Percentiles rank a stretch among this genome's conserved stretches.
phyloP scores from a whole-genome alignment of 2,797 vertebrate species.

The Onychomys arenicola region DNA sequence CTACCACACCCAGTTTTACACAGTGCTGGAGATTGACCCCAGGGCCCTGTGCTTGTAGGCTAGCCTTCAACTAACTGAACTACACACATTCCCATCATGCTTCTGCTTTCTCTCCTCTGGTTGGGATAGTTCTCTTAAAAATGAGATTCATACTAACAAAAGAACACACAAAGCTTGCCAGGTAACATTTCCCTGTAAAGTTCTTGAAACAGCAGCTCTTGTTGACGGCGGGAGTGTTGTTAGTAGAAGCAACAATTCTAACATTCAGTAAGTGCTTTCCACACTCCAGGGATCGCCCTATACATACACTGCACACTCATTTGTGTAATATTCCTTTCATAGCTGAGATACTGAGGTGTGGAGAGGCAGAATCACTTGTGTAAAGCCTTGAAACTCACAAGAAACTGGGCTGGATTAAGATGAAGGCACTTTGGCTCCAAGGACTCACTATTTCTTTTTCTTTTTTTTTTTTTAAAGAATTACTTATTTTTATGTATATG shows the following conservation, averaged over 20 bases:
- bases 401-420: background rate
- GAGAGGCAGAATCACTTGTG: background rate
- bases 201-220: background rate
- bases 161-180: background rate
- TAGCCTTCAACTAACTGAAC: background rate
- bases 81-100: background rate
- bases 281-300: background rate
- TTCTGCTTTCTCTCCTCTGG: background rate
- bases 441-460: background rate
- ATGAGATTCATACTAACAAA: background rate
- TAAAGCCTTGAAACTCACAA: background rate
- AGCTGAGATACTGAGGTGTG: background rate
- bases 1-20: background rate
- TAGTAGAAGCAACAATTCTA: background rate
- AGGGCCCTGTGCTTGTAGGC: too few species aligned
- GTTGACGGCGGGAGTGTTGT: background rate
- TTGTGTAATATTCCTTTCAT: background rate
- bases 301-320: rapidly evolving
- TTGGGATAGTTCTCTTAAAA: background rate
- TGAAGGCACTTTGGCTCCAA: too few species aligned
- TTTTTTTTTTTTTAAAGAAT: too few species aligned
- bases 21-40: background rate
- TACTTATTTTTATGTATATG: background rate
- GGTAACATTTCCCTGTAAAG: background rate
- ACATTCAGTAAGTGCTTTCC: background rate